Evolutionary conservation across 2,797 vertebrate genomes (phyloP).

Genomic region (Alcedo quadribrachys): DNA sequence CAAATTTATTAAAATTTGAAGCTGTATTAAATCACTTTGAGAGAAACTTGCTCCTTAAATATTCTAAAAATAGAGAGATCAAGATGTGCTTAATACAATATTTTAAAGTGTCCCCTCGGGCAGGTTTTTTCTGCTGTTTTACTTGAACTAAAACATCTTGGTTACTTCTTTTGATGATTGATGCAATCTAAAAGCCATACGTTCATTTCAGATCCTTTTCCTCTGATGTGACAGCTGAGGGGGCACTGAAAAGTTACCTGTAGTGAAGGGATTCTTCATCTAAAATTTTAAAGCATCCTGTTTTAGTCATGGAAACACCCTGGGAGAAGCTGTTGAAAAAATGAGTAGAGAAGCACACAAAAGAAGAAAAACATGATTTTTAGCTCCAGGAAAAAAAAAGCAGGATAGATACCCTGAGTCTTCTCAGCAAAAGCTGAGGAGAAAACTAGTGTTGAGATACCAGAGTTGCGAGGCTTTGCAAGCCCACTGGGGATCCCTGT

Average conservation of each 20-base stretch:
- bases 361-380: background rate
- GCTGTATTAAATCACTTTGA: background rate
- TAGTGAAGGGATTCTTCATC: background rate
- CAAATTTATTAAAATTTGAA: background rate
- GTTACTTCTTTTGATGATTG: background rate
- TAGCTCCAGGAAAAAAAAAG: background rate
- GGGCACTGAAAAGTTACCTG: background rate
- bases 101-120: background rate
- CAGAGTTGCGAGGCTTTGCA: background rate
- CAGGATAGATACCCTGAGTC: background rate
- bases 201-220: background rate
- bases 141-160: background rate
- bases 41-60: background rate
- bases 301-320: background rate
- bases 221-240: background rate
- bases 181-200: background rate
- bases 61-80: background rate
- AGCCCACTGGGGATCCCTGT: background rate
- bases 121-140: background rate
- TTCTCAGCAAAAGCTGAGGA: background rate
- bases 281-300: background rate
- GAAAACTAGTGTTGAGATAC: background rate
- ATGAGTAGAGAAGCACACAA: background rate
- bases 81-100: background rate
- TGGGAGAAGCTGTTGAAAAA: background rate